phyloP scores from a whole-genome alignment of 2,888 invertebrate species.

The Dynastes grantii region DNA sequence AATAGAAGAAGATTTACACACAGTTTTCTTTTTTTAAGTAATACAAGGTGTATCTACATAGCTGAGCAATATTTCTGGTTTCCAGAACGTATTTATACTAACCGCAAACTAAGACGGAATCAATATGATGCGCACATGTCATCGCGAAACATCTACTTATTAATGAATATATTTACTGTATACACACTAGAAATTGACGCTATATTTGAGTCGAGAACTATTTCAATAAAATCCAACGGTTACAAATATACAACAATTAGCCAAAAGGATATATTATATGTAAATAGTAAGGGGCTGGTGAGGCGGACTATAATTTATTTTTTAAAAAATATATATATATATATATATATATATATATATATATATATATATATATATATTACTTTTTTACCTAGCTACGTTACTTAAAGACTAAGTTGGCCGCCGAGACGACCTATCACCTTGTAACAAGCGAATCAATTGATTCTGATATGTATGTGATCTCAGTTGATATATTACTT shows the following conservation, averaged over 20 bases:
- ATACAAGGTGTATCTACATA: conserved; percentile 51
- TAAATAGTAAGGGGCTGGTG: conserved; percentile 35
- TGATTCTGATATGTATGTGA: conserved; percentile 72
- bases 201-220: conserved; percentile 65
- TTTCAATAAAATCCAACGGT: conserved; percentile 68
- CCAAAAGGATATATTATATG: conserved; percentile 39
- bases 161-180: conserved; percentile 55
- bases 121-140: conserved; percentile 57
- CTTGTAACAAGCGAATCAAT: conserved; percentile 68
- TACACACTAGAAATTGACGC: conserved; percentile 67
- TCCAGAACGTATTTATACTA: conserved; percentile 69
- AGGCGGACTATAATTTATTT: conserved; percentile 50
- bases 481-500: conserved; percentile 70
- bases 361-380: conserved; percentile 52
- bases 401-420: conserved; percentile 46
- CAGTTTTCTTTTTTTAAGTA: conserved; percentile 22
- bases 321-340: no score
- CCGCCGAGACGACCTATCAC: conserved; percentile 65
- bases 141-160: conserved; percentile 59
- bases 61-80: conserved; percentile 69
- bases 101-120: conserved; percentile 62
- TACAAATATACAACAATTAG: conserved; percentile 48
- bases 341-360: background rate
- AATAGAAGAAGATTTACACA: conserved; percentile 14
- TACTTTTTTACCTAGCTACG: conserved; percentile 21